phyloP scores from a whole-genome alignment of 2,113 vertebrate species.

The Acrocephalus arundinaceus region DNA sequence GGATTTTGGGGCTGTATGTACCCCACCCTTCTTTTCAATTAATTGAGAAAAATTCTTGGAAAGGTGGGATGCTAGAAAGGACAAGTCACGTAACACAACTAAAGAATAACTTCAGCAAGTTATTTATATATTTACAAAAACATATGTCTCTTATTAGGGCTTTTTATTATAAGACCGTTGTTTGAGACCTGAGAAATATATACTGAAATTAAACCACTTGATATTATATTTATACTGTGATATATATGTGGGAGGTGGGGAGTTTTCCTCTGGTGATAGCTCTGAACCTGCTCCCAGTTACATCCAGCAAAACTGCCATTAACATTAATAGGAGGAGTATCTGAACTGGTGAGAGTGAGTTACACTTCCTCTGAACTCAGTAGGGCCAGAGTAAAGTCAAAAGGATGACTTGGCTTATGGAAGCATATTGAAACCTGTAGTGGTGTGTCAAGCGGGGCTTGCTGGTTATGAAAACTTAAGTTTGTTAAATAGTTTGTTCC shows the following conservation, averaged over 20 bases:
- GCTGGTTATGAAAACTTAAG: no score
- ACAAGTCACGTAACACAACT: neutral
- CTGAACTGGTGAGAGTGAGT: neutral
- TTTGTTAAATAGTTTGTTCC: no score
- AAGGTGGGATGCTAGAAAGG: neutral
- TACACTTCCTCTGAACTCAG: neutral
- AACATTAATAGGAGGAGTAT: neutral
- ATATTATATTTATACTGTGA: neutral
- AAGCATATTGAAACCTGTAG: conserved; percentile 3
- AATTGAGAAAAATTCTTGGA: neutral
- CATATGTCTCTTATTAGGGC: neutral
- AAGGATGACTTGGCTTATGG: neutral
- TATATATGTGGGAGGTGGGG: rapidly evolving
- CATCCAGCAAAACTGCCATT: neutral
- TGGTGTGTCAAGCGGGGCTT: no score
- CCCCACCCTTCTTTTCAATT: neutral
- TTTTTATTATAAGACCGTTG: conserved; percentile 1
- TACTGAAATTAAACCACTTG: conserved; percentile 12
- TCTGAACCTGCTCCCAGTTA: neutral
- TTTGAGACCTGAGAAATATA: neutral
- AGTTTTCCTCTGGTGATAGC: neutral
- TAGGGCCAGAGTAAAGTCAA: neutral
- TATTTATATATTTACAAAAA: conserved; percentile 31
- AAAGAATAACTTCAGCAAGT: neutral
- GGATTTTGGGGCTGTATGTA: neutral